Evolutionary conservation across 2,113 vertebrate species (phyloP).

Genomic region (Petaurus breviceps): DNA sequence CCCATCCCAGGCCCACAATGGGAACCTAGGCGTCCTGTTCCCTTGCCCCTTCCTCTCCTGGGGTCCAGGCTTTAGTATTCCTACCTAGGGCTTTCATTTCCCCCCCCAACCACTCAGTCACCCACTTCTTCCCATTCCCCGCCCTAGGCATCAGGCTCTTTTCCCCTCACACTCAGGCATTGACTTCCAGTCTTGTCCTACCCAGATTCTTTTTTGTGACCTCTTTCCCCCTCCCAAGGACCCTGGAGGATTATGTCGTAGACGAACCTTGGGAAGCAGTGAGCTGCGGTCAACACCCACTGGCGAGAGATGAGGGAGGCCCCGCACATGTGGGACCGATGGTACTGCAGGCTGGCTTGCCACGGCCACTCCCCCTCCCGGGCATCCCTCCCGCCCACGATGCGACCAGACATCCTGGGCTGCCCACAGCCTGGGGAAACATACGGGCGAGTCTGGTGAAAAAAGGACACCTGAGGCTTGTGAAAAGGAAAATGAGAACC

Average conservation of each 20-base stretch:
- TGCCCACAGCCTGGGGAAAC: conserved; percentile 67
- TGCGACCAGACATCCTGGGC: conserved; percentile 58
- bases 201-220: background rate
- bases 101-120: background rate
- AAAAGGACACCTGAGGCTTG: background rate
- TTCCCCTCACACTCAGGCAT: no score
- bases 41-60: background rate
- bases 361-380: conserved; percentile 78
- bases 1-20: background rate
- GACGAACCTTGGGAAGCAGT: conserved; percentile 78
- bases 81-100: background rate
- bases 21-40: no score
- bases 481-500: background rate
- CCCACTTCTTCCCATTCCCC: background rate
- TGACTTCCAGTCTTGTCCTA: background rate
- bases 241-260: background rate
- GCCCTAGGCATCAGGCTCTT: background rate
- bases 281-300: conserved; percentile 78
- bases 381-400: conserved; percentile 76
- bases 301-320: conserved; percentile 71
- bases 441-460: background rate
- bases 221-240: background rate
- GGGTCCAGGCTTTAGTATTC: background rate
- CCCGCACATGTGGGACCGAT: conserved; percentile 73
- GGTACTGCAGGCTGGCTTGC: conserved; percentile 79